Evolutionary conservation across 2,113 vertebrate species (phyloP).

Genomic region (Athene noctua): DNA sequence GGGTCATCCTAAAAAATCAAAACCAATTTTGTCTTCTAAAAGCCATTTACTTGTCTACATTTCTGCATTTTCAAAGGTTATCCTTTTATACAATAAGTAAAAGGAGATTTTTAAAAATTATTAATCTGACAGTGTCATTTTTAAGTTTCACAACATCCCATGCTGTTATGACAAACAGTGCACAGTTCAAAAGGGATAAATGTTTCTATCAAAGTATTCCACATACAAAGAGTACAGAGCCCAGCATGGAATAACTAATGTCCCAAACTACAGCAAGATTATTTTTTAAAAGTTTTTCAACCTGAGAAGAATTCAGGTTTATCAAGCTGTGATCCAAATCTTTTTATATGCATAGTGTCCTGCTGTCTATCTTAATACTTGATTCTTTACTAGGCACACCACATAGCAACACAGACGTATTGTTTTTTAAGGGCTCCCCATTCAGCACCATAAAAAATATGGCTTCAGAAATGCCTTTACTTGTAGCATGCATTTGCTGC

Average conservation of each 20-base stretch:
- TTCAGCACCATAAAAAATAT: not conserved
- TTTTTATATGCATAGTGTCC: not conserved
- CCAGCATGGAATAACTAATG: conserved; percentile 20
- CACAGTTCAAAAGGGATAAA: not conserved
- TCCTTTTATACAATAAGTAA: not conserved
- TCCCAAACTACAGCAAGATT: not conserved
- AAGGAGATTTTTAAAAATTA: not conserved
- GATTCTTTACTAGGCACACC: not conserved
- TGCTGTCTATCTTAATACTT: not conserved
- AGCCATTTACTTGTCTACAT: not conserved
- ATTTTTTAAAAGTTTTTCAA: not conserved
- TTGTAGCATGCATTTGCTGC: not conserved
- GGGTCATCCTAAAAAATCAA: not conserved
- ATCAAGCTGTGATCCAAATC: not conserved
- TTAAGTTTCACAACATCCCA: conserved; percentile 21
- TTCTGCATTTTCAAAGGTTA: not conserved
- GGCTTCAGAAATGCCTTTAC: not conserved
- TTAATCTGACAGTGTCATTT: not conserved
- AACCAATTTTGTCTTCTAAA: not conserved
- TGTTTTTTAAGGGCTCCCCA: not conserved
- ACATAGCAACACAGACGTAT: not conserved
- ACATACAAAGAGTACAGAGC: not conserved
- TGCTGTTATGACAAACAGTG: conserved; percentile 25
- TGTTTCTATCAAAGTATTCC: not conserved
- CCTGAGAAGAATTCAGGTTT: not conserved